phyloP scores from a whole-genome alignment of 2,113 vertebrate genomes.

The Oophaga pumilio region DNA sequence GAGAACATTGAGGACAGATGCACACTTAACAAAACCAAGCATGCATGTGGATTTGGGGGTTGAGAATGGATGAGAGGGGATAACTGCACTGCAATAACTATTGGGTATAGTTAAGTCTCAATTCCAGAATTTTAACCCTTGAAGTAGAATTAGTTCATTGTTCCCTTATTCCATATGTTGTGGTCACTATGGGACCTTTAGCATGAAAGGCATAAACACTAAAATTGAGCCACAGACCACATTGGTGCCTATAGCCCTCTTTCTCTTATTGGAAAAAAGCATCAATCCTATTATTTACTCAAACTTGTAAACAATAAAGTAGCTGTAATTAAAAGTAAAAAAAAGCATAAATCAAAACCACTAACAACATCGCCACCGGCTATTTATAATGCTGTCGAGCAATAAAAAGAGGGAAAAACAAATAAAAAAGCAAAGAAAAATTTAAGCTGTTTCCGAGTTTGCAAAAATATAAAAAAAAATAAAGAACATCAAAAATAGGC shows the following conservation, averaged over 20 bases:
- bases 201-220: too few relatives aligned
- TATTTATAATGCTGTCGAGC: conserved; percentile 35
- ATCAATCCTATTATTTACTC: background rate
- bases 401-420: background rate
- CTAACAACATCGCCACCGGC: conserved; percentile 6
- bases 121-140: too few relatives aligned
- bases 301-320: background rate
- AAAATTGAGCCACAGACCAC: too few relatives aligned
- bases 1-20: too few relatives aligned
- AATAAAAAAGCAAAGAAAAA: conserved; percentile 2
- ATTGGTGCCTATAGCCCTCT: background rate
- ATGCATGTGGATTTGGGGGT: too few relatives aligned
- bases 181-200: background rate
- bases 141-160: too few relatives aligned
- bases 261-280: background rate
- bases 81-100: too few relatives aligned
- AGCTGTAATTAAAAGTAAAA: conserved; percentile 32
- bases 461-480: conserved; percentile 23
- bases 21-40: too few relatives aligned
- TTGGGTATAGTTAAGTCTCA: too few relatives aligned
- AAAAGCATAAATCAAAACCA: conserved; percentile 3
- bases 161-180: background rate
- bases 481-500: conserved; percentile 55
- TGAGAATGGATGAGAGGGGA: too few relatives aligned
- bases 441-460: conserved; percentile 27